phyloP scores from a whole-genome alignment of 2,888 invertebrate genomes.

The Nudaria mundana region DNA sequence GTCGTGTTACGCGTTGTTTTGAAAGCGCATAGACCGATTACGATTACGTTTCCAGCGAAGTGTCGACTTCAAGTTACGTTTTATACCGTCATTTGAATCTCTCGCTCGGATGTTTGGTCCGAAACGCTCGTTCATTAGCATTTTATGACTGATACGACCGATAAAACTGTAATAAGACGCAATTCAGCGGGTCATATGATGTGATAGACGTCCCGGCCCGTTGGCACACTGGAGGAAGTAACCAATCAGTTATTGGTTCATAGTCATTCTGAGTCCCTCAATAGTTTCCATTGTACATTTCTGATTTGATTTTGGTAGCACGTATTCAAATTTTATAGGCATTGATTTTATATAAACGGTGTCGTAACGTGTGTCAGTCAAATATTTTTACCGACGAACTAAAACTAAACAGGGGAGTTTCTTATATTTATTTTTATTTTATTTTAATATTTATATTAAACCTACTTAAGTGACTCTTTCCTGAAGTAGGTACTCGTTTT shows the following conservation, averaged over 20 bases:
- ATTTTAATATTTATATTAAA: no score
- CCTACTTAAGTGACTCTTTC: no score
- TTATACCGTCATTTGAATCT: constrained; percentile 79
- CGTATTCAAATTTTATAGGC: no score
- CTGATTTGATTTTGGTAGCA: no score
- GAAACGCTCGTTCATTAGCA: constrained; percentile 78
- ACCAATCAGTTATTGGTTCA: constrained; percentile 60
- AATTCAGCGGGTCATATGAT: constrained; percentile 72
- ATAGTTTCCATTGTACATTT: constrained; percentile 56
- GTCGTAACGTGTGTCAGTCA: no score
- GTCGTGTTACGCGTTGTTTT: constrained; percentile 77
- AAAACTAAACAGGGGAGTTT: no score
- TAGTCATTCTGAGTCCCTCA: constrained; percentile 65
- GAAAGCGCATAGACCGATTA: constrained; percentile 74
- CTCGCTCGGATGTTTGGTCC: constrained; percentile 79
- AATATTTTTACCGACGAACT: no score
- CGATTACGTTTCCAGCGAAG: constrained; percentile 76
- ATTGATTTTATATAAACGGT: no score
- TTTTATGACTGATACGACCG: constrained; percentile 80
- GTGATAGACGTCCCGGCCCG: constrained; percentile 64
- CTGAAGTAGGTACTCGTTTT: constrained; percentile 51
- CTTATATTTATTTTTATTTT: no score
- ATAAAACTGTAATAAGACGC: constrained; percentile 80
- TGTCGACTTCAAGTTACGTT: constrained; percentile 78
- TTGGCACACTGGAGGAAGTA: constrained; percentile 62